phyloP scores from a whole-genome alignment of 37 sponge, comb jelly and placozoan genomes.

The Bolinopsis microptera region DNA sequence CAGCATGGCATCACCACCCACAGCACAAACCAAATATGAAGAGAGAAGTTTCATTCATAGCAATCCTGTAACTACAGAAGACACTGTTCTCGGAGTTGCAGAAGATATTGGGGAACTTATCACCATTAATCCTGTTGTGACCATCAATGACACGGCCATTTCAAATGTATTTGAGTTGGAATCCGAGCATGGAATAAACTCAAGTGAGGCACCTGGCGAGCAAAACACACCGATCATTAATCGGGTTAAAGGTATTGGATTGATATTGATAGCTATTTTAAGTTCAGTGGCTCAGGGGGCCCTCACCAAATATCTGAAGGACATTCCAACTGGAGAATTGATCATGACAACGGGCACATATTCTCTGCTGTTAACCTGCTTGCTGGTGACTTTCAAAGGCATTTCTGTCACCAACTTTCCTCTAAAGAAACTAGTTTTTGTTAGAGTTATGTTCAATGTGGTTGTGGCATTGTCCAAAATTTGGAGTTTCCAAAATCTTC shows the following conservation, averaged over 20 bases:
- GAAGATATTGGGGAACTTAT: too few species aligned
- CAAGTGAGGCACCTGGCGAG: too few species aligned
- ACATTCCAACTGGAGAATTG: neutral
- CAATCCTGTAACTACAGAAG: too few species aligned
- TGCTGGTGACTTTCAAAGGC: neutral
- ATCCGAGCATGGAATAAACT: too few species aligned
- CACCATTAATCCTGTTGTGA: too few species aligned
- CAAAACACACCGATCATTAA: too few species aligned
- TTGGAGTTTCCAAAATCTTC: slow-evolving; percentile 17
- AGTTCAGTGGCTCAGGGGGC: neutral
- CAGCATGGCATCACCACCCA: too few species aligned
- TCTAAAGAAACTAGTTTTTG: neutral
- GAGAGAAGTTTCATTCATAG: too few species aligned
- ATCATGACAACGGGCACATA: neutral
- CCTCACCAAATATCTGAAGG: neutral
- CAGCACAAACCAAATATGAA: too few species aligned
- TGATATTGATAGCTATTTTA: neutral
- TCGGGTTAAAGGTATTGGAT: neutral
- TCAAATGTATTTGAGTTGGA: too few species aligned
- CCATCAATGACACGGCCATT: too few species aligned
- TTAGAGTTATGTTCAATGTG: neutral
- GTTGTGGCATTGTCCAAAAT: neutral
- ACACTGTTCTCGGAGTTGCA: too few species aligned
- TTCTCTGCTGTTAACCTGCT: neutral
- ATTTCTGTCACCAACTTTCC: neutral